Conservation (phyloP, 2,797 vertebrate genomes). For the Sebastes vulpes region DNA sequence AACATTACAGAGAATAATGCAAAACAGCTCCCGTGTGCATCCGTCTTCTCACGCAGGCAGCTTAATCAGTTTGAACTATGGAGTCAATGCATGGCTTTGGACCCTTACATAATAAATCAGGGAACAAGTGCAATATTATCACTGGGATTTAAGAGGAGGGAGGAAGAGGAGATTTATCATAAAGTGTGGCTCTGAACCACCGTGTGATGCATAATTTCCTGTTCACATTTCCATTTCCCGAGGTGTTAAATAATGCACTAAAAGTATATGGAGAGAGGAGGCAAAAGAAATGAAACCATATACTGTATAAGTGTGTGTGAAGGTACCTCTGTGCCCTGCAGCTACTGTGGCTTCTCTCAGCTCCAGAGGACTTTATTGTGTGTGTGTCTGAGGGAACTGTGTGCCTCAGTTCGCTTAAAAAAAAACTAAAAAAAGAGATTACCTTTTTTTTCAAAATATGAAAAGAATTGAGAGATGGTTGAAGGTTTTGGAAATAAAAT, state of each 20-base stretch:
- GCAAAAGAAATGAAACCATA: conserved; percentile 25
- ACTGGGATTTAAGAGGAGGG: conserved; percentile 37
- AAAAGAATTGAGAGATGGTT: not conserved
- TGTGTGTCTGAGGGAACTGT: not conserved
- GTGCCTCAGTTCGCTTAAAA: not conserved
- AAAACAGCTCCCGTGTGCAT: conserved; percentile 2
- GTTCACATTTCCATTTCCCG: conserved; percentile 53
- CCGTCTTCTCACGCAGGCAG: conserved; percentile 1
- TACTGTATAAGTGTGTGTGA: not conserved
- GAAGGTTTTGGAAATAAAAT: not conserved
- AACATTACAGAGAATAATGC: conserved; percentile 4
- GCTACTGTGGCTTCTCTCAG: not conserved
- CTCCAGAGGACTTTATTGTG: not conserved
- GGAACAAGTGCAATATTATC: conserved; percentile 53
- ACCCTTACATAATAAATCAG: conserved; percentile 48
- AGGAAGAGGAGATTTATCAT: conserved; percentile 30
- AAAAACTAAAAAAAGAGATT: not conserved
- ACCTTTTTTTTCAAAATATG: not conserved
- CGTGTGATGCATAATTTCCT: conserved; percentile 56
- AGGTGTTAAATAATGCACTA: conserved; percentile 63
- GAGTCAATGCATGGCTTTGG: conserved; percentile 9
- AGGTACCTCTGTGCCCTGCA: not conserved
- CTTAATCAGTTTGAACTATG: conserved; percentile 55
- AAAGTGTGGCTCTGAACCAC: conserved; percentile 19
- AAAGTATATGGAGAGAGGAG: conserved; percentile 48